Evolutionary conservation across 2,888 invertebrate species (phyloP), one percentile per base, ranked within the genome.

Genomic region (Halocaridina rubra): DNA sequence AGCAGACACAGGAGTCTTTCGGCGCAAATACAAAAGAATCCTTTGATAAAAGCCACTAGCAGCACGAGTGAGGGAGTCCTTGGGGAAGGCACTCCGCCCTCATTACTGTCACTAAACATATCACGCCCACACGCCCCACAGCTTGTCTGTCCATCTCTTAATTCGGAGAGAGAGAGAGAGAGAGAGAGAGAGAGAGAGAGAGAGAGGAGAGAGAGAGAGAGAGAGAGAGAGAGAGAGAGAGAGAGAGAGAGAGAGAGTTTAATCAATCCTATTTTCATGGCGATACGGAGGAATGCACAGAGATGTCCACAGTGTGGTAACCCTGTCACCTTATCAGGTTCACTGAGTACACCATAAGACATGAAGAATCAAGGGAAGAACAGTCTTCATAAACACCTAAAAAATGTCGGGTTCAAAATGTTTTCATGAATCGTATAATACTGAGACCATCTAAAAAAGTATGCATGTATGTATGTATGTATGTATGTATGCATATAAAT

Each of bases 61-160:
- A 19, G 77, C 30, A 32, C 24, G 81, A 75, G 76, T 76, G 81
- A 76, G 81, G 57, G 64, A 53, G 29, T 30, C 46, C 57, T 69
- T 59, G 32, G 57, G 71, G 69, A 59, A 77, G 69, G 64, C 53
- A 33, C 24, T 59, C n/a, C 59, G 69, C 77, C 71, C 77, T 77
- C 81, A 81, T 77, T 81, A 80, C 80, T 53, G 67, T n/a, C 67
- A 32, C 19, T 32, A 30, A 16, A 27, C n/a, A 30, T 10, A 16
- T 57, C 76, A 33, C 74, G 19, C 81, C 67, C 81, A 22, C 74
- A 24, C 29, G 27, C 46, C 22, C 57, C 32, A 24, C 16, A 7
- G 46, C 46, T 32, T 5, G 10, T 19, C 53, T 10, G 53, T 10
- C n/a, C 53, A 53, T 53, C 53, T 53, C 4, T 19, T 13, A 19